Evolutionary conservation across 2,113 vertebrate genomes (phyloP).

Genomic region (Aspiorhynchus laticeps): DNA sequence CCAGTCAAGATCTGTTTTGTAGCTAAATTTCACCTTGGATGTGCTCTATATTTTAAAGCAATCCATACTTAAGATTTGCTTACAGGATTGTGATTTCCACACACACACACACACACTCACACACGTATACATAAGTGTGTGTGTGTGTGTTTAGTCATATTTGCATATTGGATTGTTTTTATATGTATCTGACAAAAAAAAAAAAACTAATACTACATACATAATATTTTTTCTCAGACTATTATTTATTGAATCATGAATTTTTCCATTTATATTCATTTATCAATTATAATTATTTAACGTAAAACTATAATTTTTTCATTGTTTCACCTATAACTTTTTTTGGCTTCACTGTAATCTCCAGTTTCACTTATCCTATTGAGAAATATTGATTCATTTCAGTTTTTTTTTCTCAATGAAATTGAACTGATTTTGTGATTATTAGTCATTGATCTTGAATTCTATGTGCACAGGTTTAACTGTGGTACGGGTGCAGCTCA

Average conservation of each 20-base stretch:
- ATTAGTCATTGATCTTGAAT: not conserved
- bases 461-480: conserved; percentile 82
- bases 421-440: not conserved
- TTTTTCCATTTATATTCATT: not conserved
- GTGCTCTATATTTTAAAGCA: not conserved
- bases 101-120: too few relatives aligned
- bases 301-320: not conserved
- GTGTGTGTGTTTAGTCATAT: too few relatives aligned
- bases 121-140: too few relatives aligned
- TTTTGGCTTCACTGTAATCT: not conserved
- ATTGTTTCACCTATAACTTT: not conserved
- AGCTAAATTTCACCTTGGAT: not conserved
- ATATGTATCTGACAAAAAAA: too few relatives aligned
- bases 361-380: not conserved
- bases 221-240: not conserved
- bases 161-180: not conserved
- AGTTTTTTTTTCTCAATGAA: not conserved
- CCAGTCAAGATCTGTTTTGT: not conserved
- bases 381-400: not conserved
- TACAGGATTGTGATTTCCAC: not conserved
- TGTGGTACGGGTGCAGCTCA: conserved; percentile 90
- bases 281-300: not conserved
- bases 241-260: not conserved
- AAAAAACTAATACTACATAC: too few relatives aligned
- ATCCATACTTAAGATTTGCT: not conserved